Percentiles rank a stretch among this genome's conserved stretches.
These are phyloP conservation scores for Dendrolimus pini DNA, from an alignment of 2,888 invertebrate genomes.

Conservation along the genomic window DNA sequence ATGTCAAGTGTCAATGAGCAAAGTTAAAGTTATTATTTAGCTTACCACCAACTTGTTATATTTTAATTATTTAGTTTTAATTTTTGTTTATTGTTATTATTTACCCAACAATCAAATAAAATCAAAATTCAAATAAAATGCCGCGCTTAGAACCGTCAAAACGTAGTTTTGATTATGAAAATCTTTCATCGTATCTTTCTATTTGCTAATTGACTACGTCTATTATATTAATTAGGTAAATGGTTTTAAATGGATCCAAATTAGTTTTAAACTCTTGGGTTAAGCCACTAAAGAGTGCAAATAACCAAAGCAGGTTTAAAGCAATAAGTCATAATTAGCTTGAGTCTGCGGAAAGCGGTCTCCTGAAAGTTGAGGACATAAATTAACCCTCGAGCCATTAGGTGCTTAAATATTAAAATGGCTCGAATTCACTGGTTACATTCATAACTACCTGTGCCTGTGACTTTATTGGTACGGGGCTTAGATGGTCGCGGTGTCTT, in stretches of 20 bases:
- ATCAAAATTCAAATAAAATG: no score
- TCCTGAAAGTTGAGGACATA: slow-evolving; percentile 33
- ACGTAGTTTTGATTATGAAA: no score
- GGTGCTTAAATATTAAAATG: slow-evolving; percentile 38
- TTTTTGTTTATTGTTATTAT: no score
- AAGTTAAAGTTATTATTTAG: no score
- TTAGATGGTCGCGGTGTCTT: no score
- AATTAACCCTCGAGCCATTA: slow-evolving; percentile 37
- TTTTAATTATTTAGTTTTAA: no score
- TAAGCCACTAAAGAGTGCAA: neutral
- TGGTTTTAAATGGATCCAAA: neutral
- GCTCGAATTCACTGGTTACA: slow-evolving; percentile 18
- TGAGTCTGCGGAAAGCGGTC: slow-evolving; percentile 18
- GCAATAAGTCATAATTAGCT: slow-evolving; percentile 35
- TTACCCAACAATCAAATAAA: no score
- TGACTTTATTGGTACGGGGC: slow-evolving; percentile 7
- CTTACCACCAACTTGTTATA: no score
- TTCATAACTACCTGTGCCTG: slow-evolving; percentile 14
- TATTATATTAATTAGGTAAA: neutral
- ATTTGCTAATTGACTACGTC: no score
- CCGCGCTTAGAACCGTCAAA: no score
- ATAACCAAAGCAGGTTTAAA: slow-evolving; percentile 14
- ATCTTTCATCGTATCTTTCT: no score
- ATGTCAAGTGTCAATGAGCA: no score
- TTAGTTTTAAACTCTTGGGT: neutral